These are phyloP conservation scores for Agrenia bidenticulata DNA, from an alignment of 2,888 invertebrate species.

Conservation along the genomic window DNA sequence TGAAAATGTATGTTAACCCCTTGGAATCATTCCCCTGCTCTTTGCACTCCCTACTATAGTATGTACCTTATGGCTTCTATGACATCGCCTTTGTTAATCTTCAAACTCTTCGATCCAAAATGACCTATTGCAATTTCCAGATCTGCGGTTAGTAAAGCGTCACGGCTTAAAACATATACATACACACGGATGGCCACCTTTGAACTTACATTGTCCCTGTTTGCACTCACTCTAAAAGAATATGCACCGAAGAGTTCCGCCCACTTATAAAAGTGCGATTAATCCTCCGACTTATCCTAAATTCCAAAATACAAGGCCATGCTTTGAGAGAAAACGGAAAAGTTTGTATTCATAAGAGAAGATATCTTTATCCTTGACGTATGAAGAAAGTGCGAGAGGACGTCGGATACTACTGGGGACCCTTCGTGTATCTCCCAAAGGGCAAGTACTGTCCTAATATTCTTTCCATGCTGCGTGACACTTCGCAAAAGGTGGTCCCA, in stretches of 20 bases:
- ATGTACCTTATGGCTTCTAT: too few relatives aligned
- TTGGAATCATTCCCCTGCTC: slow-evolving; percentile 42
- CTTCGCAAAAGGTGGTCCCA: slow-evolving; percentile 52
- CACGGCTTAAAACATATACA: too few relatives aligned
- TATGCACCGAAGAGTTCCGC: too few relatives aligned
- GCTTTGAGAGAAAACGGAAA: slow-evolving; percentile 37
- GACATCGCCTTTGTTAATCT: background rate
- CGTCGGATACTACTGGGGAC: slow-evolving; percentile 49
- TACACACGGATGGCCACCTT: too few relatives aligned
- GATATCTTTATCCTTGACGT: slow-evolving; percentile 31
- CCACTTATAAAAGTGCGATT: too few relatives aligned
- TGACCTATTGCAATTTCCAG: slow-evolving; percentile 1
- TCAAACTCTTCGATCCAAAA: slow-evolving; percentile 6
- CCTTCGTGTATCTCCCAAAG: slow-evolving; percentile 52
- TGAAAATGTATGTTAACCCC: slow-evolving; percentile 52
- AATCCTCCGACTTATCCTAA: background rate
- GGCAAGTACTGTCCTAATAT: slow-evolving; percentile 52
- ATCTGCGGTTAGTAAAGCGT: too few relatives aligned
- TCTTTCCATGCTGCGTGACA: slow-evolving; percentile 52
- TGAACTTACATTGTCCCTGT: too few relatives aligned
- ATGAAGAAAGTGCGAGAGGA: slow-evolving; percentile 42
- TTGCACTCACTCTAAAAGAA: too few relatives aligned
- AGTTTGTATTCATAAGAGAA: slow-evolving; percentile 42
- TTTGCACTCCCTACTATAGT: background rate
- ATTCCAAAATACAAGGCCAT: background rate